Evolutionary conservation across 2,797 vertebrate species (phyloP).

Genomic region (Austrolebias charrua): DNA sequence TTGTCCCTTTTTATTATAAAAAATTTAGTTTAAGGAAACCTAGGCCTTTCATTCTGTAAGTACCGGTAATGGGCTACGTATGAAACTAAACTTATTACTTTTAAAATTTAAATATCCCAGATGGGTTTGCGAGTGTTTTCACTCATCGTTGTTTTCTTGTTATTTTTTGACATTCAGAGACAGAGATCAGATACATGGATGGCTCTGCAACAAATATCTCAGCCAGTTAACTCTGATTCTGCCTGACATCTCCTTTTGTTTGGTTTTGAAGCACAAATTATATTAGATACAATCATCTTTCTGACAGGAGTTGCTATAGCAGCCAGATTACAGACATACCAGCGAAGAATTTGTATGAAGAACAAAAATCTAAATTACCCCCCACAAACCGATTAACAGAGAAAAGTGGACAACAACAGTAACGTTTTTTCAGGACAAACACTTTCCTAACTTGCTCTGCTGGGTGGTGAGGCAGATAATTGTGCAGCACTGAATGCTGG

Average conservation of each 20-base stretch:
- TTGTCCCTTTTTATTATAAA: too few relatives aligned
- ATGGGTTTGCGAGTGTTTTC: not conserved
- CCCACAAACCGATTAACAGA: not conserved
- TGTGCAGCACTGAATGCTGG: too few relatives aligned
- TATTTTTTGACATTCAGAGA: not conserved
- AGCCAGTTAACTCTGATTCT: conserved; percentile 36
- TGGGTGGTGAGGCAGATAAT: not conserved
- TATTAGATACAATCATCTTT: conserved; percentile 8
- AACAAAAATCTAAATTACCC: not conserved
- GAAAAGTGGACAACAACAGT: not conserved
- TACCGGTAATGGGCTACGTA: too few relatives aligned
- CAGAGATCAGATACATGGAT: not conserved
- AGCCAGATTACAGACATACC: conserved; percentile 31
- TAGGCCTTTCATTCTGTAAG: not conserved
- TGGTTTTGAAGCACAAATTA: conserved; percentile 36
- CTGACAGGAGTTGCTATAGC: conserved; percentile 47
- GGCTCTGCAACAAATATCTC: conserved; percentile 9
- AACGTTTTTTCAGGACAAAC: not conserved
- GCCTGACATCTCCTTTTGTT: conserved; percentile 31
- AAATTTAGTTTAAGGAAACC: too few relatives aligned
- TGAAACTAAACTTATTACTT: too few relatives aligned
- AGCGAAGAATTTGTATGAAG: conserved; percentile 11
- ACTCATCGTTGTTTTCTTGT: not conserved
- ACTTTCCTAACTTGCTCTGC: not conserved
- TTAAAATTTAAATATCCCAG: not conserved